Base-by-base conservation (phyloP, 2,888 invertebrate genomes). In the Drosophila paramelanica region DNA sequence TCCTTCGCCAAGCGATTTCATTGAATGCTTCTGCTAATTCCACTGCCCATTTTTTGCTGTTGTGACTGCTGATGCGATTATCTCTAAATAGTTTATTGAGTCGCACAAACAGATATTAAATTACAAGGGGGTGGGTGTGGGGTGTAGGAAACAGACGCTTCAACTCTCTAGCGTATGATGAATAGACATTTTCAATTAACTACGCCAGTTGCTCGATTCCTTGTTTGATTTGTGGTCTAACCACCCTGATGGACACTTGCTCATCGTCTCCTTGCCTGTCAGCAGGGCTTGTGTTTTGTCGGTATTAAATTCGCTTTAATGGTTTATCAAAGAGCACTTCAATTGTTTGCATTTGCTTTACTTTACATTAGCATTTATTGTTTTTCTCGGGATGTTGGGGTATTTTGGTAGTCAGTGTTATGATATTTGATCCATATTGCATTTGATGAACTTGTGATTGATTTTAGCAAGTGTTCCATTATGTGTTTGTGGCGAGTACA, bases 241-340 rank as follows among this genome's bases (percentile, higher is more conserved):
- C 41, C 81, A 56, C 67, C 56, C 62, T 57, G 51, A 27, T 45
- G 23, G 45, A 10, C 50, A 49, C 68, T 65, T 52, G 43, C 43
- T 65, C 49, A 20, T 25, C 39, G 25, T 25, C 11, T 23, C 41
- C 36, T 2, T 8, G 33, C 33, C 31, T 33, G 36, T 60, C 7
- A 25, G 3, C n/a, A 39, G 20, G 43, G 23, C 38, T 47, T 75
- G 53, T 68, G 60, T 36, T 62, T 46, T 59, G 62, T 61, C 43
- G 61, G 77, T 79, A 75, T 84, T 85, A 61, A 79, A 61, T 81
- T 88, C 75, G 61, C 77, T 91, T 90, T 90, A 89, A 90, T 91
- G 89, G 90, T 88, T 90, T 87, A 89, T 90, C 90, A 89, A 89
- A 88, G 86, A 77, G 78, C 90, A 91, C 91, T 91, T 90, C 86